Evolutionary conservation across 1,140 invertebrate species (phyloP), one percentile per base, ranked within the genome.

Genomic region (Scylla paramamosain): DNA sequence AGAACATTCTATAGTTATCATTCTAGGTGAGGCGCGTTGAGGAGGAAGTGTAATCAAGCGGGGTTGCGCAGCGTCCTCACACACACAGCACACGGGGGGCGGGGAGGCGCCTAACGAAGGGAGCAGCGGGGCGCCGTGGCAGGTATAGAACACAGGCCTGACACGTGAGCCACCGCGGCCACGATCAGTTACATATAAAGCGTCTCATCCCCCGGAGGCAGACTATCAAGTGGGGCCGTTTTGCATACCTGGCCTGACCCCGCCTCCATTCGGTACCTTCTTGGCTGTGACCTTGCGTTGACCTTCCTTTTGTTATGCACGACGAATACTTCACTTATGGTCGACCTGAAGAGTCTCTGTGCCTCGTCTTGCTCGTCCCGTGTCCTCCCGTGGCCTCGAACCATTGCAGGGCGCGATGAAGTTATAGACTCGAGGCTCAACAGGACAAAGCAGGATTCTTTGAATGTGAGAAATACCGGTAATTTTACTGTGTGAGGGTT

Each of bases 261-360:
- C 31, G 39, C 84, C 84, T 46, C 25, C 31, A n/a, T 31, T 39
- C 39, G 31, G 84, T 28, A 32, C 39, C 84, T 32, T 87, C 39
- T 39, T 87, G 31, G 4, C 31, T 16, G 14, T 87, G 84, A 87
- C 84, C 84, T 87, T 87, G 31, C 29, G 28, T 46, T 87, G 84
- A 87, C 84, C 84, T 87, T 87, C 84, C 84, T 32, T 87, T 46
- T 87, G 84, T 46, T 46, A 87, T 87, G 31, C 39, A 87, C 84
- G 84, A 32, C 28, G 31, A 0, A 32, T 7, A 31, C 31, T 46
- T 29, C 84, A 87, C 84, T 32, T 87, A 46, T 39, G 84, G 84
- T 77, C 67, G 67, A 77, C 67, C 67, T 77, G 67, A 59, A 8
- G 20, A 77, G 67, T n/a, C 67, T 20, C 67, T n/a, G 67, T 7